Evolutionary conservation across 1,140 invertebrate genomes (phyloP).

Genomic region (Sycobia sp.): DNA sequence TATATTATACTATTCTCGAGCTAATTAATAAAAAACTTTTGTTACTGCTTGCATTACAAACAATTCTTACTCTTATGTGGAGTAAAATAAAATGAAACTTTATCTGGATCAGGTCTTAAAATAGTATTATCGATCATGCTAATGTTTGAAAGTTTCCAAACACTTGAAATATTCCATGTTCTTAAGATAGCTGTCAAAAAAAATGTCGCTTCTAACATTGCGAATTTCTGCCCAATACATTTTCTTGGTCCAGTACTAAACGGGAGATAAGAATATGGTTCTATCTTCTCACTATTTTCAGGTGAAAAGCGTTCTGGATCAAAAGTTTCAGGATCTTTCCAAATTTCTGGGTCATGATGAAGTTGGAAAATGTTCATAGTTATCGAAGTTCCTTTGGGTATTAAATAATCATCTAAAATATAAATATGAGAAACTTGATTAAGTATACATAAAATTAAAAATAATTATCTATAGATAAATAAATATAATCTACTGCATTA

Average conservation of each 20-base stretch:
- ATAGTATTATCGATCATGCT: conserved; percentile 42
- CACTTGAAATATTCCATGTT: conserved; percentile 62
- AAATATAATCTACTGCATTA: no score
- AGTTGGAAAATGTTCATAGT: conserved; percentile 62
- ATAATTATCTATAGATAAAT: no score
- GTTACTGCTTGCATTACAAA: no score
- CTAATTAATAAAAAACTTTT: no score
- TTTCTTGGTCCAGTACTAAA: conserved; percentile 68
- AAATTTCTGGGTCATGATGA: conserved; percentile 65
- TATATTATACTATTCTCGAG: no score
- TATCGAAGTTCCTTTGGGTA: conserved; percentile 55
- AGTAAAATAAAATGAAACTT: conserved; percentile 35
- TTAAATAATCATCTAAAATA: conserved; percentile 37
- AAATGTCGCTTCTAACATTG: conserved; percentile 65
- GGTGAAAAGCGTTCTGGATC: conserved; percentile 70
- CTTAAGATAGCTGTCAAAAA: conserved; percentile 62
- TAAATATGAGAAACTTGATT: no score
- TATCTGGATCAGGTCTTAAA: conserved; percentile 43
- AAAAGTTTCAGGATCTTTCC: conserved; percentile 67
- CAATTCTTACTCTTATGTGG: no score
- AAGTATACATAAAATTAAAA: no score
- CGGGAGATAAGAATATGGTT: conserved; percentile 63
- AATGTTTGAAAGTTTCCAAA: conserved; percentile 45
- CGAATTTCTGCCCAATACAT: conserved; percentile 67
- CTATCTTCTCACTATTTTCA: conserved; percentile 51